Evolutionary conservation across 2,113 vertebrate species (phyloP), one percentile per base, ranked within the genome.

Genomic region (Lagopus muta): DNA sequence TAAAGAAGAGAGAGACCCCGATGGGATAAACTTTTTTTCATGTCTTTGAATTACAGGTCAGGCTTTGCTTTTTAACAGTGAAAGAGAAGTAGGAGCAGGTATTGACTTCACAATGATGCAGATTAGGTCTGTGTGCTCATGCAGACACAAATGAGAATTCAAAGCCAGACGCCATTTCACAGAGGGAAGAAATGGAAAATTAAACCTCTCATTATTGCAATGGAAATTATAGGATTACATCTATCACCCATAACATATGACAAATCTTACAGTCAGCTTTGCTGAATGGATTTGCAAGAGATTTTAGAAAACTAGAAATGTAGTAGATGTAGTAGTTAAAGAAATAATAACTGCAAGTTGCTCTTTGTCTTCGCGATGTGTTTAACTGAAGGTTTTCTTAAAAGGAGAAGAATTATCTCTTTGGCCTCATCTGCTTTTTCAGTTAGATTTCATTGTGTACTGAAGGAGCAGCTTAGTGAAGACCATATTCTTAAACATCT

Each of bases 211-310:
- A 96, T 96, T 95, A 97, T 88, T 94, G 91, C 86, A 82, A 27
- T 95, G 95, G 88, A 97, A 97, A 96, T 97, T 96, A 96, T 92
- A 95, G 93, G 94, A 96, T 97, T 97, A 96, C 93, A 88, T 88
- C 86, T 91, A 75, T 94, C 92, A 93, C 57, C n/a, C 91, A 66
- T 60, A 88, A 73, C 88, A 94, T 81, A 84, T 62, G 71, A 86
- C 34, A 88, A 95, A 91, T 77, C 42, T 85, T 90, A 77, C 74
- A 92, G 28, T 60, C 38, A 52, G 76, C 60, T 94, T 95, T 94
- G 58, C 73, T 87, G 90, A 52, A 77, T 78, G 38, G 50, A 91
- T 95, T 94, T 96, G 54, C 54, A 82, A 90, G 57, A 64, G 30
- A 76, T 32, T 86, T 58, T 91, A 54, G 67, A 85, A 57, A 90